Percentiles rank a stretch among this genome's conserved stretches.
phyloP scores from a whole-genome alignment of 2,797 vertebrate genomes.

The Macropus fuliginosus region DNA sequence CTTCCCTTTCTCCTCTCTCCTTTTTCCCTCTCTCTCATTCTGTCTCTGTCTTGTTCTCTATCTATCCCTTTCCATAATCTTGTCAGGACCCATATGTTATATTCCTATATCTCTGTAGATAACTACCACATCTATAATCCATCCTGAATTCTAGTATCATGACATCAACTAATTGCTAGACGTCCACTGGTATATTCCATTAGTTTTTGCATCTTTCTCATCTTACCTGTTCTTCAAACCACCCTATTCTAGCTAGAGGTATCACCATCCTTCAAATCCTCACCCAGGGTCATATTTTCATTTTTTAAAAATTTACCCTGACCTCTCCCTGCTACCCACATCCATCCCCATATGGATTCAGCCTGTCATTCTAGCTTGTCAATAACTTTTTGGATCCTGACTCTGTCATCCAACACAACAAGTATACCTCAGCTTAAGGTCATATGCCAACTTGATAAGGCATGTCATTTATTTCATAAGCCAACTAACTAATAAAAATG shows the following conservation, averaged over 20 bases:
- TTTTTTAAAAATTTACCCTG: background rate
- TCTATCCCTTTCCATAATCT: background rate
- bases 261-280: background rate
- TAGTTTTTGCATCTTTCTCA: background rate
- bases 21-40: no score
- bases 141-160: background rate
- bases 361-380: background rate
- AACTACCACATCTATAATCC: background rate
- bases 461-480: background rate
- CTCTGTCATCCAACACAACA: background rate
- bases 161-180: background rate
- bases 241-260: background rate
- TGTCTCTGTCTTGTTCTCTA: background rate
- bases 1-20: background rate
- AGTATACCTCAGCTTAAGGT: background rate
- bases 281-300: background rate
- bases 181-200: background rate
- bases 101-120: background rate
- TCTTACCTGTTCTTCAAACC: background rate
- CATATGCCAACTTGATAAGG: background rate
- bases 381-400: background rate
- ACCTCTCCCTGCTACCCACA: background rate
- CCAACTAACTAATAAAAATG: background rate
- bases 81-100: background rate
- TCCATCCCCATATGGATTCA: background rate